Evolutionary conservation across 2,888 invertebrate species (phyloP), one percentile per base, ranked within the genome.

Genomic region (Sipunculus nudus): DNA sequence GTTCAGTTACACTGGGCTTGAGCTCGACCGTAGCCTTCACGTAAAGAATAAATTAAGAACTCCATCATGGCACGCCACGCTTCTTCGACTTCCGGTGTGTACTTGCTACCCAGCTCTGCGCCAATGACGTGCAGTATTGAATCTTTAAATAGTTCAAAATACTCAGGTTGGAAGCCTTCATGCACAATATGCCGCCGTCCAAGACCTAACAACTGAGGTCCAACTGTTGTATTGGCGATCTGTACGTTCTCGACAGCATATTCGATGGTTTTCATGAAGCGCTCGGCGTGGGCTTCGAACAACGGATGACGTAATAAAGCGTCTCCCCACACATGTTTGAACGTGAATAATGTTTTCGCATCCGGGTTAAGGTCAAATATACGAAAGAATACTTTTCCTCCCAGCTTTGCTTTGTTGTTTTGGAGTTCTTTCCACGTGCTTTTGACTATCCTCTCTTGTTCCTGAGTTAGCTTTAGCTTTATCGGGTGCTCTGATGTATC

Each of bases 181-280:
- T 56, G 53, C 28, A 41, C 28, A 26, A 57, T 47, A 43, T 63
- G 61, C 16, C 25, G 31, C 28, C 38, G 49, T 1, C 60, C 63
- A 8, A 61, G 53, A 26, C 48, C 43, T 16, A 53, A 48, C 31
- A 60, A 43, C 41, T 53, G 56, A 8, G 63, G 63, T 19, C 56
- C 47, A 26, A 61, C 50, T 41, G 61, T 61, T 35, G 58, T 45
- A 41, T 61, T 58, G n/a, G 58, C 39, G 5, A 58, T 58, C 35
- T 61, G 32, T 2, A 61, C 40, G 53, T 61, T 58, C n/a, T 41
- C 35, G 13, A 54, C 54, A 1, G 54, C 46, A 8, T 43, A 52
- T 38, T 57, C 59, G 13, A 63, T 61, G n/a, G 63, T 61, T 19
- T 61, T 47, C 53, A 63, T 61, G 61, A 63, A 63, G 13, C 63